Percentiles rank a stretch among this genome's conserved stretches.
phyloP scores from a whole-genome alignment of 1,140 invertebrate species.

The Euglossa dilemma region DNA sequence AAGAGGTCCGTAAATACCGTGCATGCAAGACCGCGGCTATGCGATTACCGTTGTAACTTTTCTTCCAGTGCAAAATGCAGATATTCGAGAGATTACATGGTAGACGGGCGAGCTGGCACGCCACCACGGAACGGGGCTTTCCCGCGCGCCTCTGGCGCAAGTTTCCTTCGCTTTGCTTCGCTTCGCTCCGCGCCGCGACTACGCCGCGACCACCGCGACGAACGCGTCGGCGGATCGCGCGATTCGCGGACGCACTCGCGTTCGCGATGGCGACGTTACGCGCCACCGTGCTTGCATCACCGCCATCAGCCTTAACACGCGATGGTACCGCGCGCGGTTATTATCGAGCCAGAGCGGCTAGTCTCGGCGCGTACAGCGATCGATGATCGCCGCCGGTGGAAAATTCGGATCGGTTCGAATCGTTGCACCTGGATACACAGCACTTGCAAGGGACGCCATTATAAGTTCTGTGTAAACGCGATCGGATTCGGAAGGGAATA shows the following conservation, averaged over 20 bases:
- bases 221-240: too few relatives aligned
- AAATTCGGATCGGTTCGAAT: neutral
- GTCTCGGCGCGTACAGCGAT: neutral
- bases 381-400: neutral
- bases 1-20: constrained; percentile 24
- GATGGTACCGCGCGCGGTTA: too few relatives aligned
- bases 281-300: neutral
- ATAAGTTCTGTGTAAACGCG: too few relatives aligned
- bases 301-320: too few relatives aligned
- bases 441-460: too few relatives aligned
- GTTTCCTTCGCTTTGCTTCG: neutral
- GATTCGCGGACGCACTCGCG: too few relatives aligned
- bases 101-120: constrained; percentile 28
- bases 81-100: constrained; percentile 49
- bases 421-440: too few relatives aligned
- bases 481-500: too few relatives aligned
- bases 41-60: constrained; percentile 51
- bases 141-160: constrained; percentile 20
- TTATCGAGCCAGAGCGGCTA: too few relatives aligned
- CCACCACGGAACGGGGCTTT: constrained; percentile 34
- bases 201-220: too few relatives aligned
- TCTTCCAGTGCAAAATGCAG: constrained; percentile 37
- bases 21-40: constrained; percentile 6
- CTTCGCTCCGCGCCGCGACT: too few relatives aligned
- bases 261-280: neutral